phyloP scores from a whole-genome alignment of 2,113 vertebrate species.

The Eidolon helvum region DNA sequence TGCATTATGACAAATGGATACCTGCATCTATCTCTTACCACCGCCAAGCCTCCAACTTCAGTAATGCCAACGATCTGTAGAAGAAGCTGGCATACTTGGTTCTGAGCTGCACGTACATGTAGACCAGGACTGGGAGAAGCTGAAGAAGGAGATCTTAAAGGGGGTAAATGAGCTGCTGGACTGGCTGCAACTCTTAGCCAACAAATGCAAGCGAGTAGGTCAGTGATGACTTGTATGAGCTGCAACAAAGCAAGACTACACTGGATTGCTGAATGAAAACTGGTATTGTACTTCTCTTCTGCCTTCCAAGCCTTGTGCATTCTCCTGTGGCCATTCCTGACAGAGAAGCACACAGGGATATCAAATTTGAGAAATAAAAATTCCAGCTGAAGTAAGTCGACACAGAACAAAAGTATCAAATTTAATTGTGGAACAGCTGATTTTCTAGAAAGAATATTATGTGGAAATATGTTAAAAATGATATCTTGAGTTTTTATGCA shows the following conservation, averaged over 20 bases:
- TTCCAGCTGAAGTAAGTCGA: background rate
- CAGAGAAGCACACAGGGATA: background rate
- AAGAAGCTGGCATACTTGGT: background rate
- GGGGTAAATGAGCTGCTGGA: background rate
- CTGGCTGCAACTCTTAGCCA: background rate
- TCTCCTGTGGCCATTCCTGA: background rate
- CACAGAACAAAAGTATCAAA: background rate
- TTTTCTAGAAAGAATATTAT: conserved; percentile 3
- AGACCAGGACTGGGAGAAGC: background rate
- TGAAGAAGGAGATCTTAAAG: background rate
- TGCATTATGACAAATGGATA: background rate
- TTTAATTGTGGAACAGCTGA: background rate
- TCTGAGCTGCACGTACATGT: background rate
- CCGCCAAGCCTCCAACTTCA: background rate
- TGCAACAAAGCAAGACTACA: background rate
- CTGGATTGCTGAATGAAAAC: background rate
- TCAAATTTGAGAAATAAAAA: background rate
- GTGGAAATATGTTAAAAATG: background rate
- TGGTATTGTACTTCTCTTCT: background rate
- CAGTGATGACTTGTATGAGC: background rate
- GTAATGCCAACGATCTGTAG: background rate
- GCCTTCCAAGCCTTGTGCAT: background rate
- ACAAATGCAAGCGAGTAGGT: background rate
- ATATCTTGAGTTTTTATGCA: background rate
- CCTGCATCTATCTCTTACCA: background rate